Percentiles rank a stretch among this genome's conserved stretches.
Evolutionary conservation across 2,113 vertebrate genomes (phyloP).

Genomic region (Gallinago undulata): DNA sequence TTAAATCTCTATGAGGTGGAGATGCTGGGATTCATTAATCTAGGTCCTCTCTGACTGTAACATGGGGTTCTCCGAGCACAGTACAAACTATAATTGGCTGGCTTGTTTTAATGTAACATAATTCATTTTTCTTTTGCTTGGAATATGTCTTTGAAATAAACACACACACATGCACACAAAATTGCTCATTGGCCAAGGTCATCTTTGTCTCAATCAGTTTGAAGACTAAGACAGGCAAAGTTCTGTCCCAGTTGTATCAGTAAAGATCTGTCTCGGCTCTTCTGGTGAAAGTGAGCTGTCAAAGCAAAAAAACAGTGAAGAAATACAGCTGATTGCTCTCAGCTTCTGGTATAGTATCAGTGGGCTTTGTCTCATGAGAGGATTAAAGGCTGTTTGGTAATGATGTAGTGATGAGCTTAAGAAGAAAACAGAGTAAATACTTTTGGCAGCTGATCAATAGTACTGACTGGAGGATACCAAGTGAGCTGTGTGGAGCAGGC

Average conservation of each 20-base stretch:
- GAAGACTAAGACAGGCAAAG: background rate
- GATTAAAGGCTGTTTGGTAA: background rate
- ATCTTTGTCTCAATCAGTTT: background rate
- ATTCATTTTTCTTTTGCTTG: background rate
- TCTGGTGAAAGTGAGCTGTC: background rate
- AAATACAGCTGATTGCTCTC: background rate
- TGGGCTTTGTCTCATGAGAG: background rate
- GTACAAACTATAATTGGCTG: background rate
- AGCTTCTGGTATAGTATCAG: background rate
- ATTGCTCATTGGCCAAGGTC: background rate
- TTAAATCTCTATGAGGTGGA: background rate
- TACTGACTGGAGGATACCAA: background rate
- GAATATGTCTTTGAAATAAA: background rate
- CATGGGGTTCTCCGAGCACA: background rate
- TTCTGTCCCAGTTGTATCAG: background rate
- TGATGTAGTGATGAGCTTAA: background rate
- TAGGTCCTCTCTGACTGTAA: background rate
- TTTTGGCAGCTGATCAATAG: slow-evolving; percentile 9
- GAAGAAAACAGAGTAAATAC: background rate
- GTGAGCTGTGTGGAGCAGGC: background rate
- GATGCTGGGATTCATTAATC: background rate
- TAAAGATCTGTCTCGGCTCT: background rate
- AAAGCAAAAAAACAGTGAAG: background rate
- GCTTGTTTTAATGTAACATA: background rate
- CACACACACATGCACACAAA: background rate